Evolutionary conservation across 1,140 invertebrate genomes (phyloP).

Genomic region (Ips typographus): DNA sequence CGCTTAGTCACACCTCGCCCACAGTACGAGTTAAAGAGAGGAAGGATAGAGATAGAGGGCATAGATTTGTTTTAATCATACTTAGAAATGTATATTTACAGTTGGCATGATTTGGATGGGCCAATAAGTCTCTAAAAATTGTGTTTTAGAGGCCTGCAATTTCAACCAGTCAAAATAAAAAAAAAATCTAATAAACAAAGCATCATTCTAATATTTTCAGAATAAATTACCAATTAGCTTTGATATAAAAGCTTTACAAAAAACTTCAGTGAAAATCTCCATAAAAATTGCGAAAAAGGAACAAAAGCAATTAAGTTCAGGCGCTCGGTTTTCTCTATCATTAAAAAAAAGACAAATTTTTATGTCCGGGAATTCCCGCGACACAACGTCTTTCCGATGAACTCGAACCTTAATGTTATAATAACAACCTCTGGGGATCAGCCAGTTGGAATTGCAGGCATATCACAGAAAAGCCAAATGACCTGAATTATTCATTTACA

Average conservation of each 20-base stretch:
- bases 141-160: too few species aligned
- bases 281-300: too few species aligned
- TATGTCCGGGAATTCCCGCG: background rate
- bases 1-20: slow-evolving; percentile 32
- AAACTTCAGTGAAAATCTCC: too few species aligned
- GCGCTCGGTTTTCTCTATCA: too few species aligned
- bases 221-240: too few species aligned
- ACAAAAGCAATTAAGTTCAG: too few species aligned
- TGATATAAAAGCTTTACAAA: too few species aligned
- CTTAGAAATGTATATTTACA: background rate
- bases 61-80: too few species aligned
- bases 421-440: slow-evolving; percentile 11
- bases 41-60: background rate
- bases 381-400: background rate
- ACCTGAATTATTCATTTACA: slow-evolving; percentile 17
- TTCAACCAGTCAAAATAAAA: too few species aligned
- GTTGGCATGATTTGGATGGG: background rate
- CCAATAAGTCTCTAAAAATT: background rate
- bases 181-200: too few species aligned
- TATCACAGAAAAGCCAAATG: slow-evolving; percentile 12
- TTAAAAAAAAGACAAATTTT: too few species aligned
- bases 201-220: too few species aligned
- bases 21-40: slow-evolving; percentile 14
- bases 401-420: slow-evolving; percentile 3
- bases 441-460: background rate